Conservation (phyloP, 2,113 vertebrate species). For the Pelobates fuscus region DNA sequence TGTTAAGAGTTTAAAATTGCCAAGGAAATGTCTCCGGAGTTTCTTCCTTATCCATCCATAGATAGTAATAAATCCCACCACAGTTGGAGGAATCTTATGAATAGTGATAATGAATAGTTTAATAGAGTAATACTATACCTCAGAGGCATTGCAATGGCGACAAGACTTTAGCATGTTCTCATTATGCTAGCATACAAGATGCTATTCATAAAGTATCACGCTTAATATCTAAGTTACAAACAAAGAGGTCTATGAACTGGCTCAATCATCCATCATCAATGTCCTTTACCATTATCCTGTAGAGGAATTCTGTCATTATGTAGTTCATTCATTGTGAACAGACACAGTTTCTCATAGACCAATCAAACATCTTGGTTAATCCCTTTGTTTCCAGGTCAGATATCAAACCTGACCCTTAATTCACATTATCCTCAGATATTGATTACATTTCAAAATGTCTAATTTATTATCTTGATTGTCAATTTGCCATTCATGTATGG, state of each 20-base stretch:
- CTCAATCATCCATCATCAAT: slow-evolving; percentile 27
- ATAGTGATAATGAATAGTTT: neutral
- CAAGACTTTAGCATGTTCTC: neutral
- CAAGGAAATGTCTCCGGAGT: no score
- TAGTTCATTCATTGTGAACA: slow-evolving; percentile 8
- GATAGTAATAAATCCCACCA: no score
- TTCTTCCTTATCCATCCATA: no score
- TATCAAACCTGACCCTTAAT: slow-evolving; percentile 6
- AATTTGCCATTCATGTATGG: neutral
- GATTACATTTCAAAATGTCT: neutral
- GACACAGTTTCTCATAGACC: slow-evolving; percentile 8
- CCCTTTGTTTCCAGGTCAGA: slow-evolving; percentile 31
- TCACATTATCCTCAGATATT: slow-evolving; percentile 2
- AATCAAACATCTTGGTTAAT: slow-evolving; percentile 3
- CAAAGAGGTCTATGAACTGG: neutral
- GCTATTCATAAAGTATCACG: neutral
- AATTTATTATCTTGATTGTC: neutral
- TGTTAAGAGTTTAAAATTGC: no score
- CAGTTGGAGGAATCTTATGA: neutral
- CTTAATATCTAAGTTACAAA: neutral
- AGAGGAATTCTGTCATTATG: slow-evolving; percentile 13
- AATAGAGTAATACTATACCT: neutral
- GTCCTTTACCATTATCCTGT: slow-evolving; percentile 17
- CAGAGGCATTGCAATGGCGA: neutral
- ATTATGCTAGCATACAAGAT: neutral